Conservation (phyloP, 2,888 invertebrate species). For the Camponotus fellah region DNA sequence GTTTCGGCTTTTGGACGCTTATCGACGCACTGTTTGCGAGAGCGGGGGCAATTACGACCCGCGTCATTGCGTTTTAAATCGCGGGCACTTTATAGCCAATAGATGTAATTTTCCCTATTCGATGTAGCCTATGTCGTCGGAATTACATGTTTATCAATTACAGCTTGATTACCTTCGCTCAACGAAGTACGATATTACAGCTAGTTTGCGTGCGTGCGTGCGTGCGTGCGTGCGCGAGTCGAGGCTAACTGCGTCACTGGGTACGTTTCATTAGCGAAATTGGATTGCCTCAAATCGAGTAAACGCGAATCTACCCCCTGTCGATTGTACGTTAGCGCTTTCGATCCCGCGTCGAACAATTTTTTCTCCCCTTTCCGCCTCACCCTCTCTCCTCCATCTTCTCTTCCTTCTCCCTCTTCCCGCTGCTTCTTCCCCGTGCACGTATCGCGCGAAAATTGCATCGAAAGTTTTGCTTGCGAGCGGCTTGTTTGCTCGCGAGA, state of each 20-base stretch:
- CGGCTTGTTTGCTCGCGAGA: constrained; percentile 56
- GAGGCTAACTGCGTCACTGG: constrained; percentile 68
- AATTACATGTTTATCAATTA: constrained; percentile 75
- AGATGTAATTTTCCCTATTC: constrained; percentile 64
- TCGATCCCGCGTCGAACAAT: constrained; percentile 60
- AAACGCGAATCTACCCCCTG: constrained; percentile 78
- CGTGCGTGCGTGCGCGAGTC: constrained; percentile 30
- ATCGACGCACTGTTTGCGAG: constrained; percentile 6
- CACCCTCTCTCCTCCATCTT: background rate
- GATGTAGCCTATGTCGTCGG: constrained; percentile 59
- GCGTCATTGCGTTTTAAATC: constrained; percentile 47
- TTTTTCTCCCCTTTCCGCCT: constrained; percentile 47
- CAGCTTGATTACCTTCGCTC: constrained; percentile 71
- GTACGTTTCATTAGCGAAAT: constrained; percentile 75
- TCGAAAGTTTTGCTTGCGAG: constrained; percentile 51
- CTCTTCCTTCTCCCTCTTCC: background rate
- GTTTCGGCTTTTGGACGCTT: constrained; percentile 3
- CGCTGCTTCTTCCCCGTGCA: background rate
- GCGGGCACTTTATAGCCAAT: constrained; percentile 39
- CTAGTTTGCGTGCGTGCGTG: constrained; percentile 20
- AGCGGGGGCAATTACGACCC: background rate
- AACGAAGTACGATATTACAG: constrained; percentile 61
- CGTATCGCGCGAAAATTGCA: constrained; percentile 64
- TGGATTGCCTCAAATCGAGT: constrained; percentile 78
- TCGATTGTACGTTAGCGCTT: constrained; percentile 71